Percentiles rank a stretch among this genome's conserved stretches.
These are phyloP conservation scores for Nipponacmea schrenckii DNA, from an alignment of 2,888 invertebrate genomes.

Conservation along the genomic window DNA sequence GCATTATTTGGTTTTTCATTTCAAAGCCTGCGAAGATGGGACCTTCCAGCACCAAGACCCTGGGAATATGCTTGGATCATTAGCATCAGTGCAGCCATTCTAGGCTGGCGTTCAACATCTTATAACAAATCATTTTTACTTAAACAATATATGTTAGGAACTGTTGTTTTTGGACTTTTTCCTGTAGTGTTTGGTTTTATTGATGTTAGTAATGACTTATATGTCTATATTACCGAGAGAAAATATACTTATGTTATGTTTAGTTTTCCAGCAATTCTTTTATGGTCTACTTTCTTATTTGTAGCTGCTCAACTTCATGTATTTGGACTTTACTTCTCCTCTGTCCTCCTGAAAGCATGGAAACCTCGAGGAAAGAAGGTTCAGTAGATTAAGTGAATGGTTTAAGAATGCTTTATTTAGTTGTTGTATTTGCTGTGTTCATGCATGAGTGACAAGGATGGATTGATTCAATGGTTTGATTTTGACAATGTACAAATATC, in stretches of 20 bases:
- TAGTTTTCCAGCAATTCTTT: conserved; percentile 84
- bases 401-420: too few relatives aligned
- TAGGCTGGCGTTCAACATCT: conserved; percentile 87
- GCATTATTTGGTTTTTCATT: conserved; percentile 93
- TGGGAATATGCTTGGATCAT: conserved; percentile 96
- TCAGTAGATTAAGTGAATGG: neutral
- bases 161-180: conserved; percentile 80
- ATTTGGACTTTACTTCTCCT: conserved; percentile 62
- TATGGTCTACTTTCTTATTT: conserved; percentile 92
- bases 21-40: conserved; percentile 83
- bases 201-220: conserved; percentile 86
- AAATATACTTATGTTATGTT: conserved; percentile 72
- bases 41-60: conserved; percentile 85
- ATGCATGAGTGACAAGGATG: too few relatives aligned
- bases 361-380: conserved; percentile 44
- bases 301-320: conserved; percentile 82
- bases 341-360: conserved; percentile 63
- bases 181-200: conserved; percentile 84
- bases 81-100: conserved; percentile 83
- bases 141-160: conserved; percentile 74
- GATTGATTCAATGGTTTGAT: too few relatives aligned
- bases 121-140: conserved; percentile 77
- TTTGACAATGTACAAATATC: too few relatives aligned
- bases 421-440: too few relatives aligned
- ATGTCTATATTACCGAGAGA: conserved; percentile 79